Evolutionary conservation across 1,140 invertebrate genomes (phyloP).

Genomic region (Drosophila bocqueti): DNA sequence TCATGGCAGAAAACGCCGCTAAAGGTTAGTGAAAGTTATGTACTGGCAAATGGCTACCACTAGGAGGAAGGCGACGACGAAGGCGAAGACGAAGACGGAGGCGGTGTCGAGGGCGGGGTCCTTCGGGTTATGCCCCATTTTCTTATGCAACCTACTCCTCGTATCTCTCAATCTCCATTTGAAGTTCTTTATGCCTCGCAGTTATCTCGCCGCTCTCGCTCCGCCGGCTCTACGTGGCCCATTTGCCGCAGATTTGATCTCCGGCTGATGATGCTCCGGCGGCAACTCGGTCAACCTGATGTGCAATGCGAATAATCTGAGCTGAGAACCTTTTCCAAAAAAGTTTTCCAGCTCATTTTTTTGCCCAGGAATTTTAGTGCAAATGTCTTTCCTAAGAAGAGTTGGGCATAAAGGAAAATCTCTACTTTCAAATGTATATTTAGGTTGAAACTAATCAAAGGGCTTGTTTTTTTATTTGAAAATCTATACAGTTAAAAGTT

Average conservation of each 20-base stretch:
- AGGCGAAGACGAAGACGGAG: too few species aligned
- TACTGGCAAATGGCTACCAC: conserved; percentile 50
- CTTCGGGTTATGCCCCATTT: conserved; percentile 36
- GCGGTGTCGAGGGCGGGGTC: not conserved
- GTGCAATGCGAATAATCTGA: conserved; percentile 35
- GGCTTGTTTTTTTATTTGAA: not conserved
- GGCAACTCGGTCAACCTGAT: conserved; percentile 37
- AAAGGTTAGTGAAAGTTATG: conserved; percentile 66
- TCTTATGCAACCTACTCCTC: conserved; percentile 22
- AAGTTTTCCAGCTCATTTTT: conserved; percentile 8
- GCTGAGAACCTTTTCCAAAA: not conserved
- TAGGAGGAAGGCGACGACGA: not conserved
- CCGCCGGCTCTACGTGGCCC: conserved; percentile 17
- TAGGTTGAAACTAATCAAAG: not conserved
- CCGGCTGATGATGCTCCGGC: not conserved
- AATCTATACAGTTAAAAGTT: not conserved
- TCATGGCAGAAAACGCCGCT: conserved; percentile 45
- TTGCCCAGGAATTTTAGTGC: not conserved
- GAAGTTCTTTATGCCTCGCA: conserved; percentile 51
- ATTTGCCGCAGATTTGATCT: conserved; percentile 45
- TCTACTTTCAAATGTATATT: not conserved
- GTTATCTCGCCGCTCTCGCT: conserved; percentile 18
- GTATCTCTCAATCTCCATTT: conserved; percentile 60
- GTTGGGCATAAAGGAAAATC: not conserved
- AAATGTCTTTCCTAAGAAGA: not conserved